Evolutionary conservation across 1,140 invertebrate genomes (phyloP), one percentile per base, ranked within the genome.

Genomic region (Ruditapes philippinarum): DNA sequence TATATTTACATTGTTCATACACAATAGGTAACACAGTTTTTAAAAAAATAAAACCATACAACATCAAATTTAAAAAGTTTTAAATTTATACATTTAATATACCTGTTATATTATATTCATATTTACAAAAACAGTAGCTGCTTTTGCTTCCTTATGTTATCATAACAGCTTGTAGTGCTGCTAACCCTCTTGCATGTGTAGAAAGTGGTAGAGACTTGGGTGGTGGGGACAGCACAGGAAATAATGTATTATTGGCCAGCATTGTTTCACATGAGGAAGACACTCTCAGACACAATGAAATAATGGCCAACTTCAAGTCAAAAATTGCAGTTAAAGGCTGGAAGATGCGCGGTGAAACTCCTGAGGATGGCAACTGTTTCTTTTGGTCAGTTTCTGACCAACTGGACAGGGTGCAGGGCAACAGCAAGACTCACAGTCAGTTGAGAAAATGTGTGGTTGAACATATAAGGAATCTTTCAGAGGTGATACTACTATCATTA

Each of bases 331-430:
- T 25, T 5, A 60, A 82, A 57, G 51, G 79, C 1, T 82, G 79
- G 54, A 38, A 62, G 14, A 42, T 82, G 1, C 17, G 40, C 7
- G 79, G 79, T 9, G 22, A 38, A 2, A 82, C 54, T 31, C 51
- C 79, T 2, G 11, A 17, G 54, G 79, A 82, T 65, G 79, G 79
- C 19, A 82, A 82, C 36, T 82, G 79, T 42, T 62, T 62, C 38
- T 82, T 82, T 36, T 82, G 79, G 76, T 51, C 76, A 5, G 14
- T 79, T 51, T 54, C 45, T 79, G 76, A 79, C 49, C 76, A 79
- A 57, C 51, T 79, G 5, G 42, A 79, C 51, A 2, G 5, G 49
- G 42, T 7, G 25, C 5, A 54, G 42, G 42, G 14, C 76, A 51
- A 28, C 1, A 79, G 14, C n/a, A 54, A 31, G 45, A 54, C 76